Evolutionary conservation across 2,113 vertebrate species (phyloP).

Genomic region (Gnathochromis pfefferi): DNA sequence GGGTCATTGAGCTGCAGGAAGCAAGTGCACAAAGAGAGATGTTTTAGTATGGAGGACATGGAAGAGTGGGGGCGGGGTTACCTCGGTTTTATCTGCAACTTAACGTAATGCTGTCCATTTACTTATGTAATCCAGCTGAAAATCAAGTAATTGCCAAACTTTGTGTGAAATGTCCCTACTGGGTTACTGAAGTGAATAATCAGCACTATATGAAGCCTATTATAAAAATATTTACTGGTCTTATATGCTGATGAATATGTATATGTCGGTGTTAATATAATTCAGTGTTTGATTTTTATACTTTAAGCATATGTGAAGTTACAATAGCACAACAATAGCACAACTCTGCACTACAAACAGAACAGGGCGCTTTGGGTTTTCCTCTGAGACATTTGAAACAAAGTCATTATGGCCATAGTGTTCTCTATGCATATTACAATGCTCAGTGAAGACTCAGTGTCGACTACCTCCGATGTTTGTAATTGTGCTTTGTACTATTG

Average conservation of each 20-base stretch:
- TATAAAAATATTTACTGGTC: conserved; percentile 43
- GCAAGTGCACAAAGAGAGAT: conserved; percentile 7
- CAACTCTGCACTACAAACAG: conserved; percentile 41
- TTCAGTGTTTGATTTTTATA: conserved; percentile 43
- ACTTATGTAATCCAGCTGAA: conserved; percentile 46
- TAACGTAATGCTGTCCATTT: conserved; percentile 22
- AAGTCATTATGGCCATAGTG: conserved; percentile 43
- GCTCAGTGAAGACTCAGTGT: conserved; percentile 45
- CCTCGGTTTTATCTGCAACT: background rate
- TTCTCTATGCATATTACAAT: conserved; percentile 63
- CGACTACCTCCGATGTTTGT: conserved; percentile 65
- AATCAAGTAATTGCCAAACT: conserved; percentile 48
- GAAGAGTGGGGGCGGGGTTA: background rate
- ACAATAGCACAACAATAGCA: conserved; percentile 48
- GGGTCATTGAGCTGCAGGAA: background rate
- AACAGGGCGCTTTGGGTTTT: conserved; percentile 27
- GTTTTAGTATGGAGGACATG: background rate
- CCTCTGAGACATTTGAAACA: conserved; percentile 7
- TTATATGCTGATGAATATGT: conserved; percentile 30
- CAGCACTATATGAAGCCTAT: conserved; percentile 23
- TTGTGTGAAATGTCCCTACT: conserved; percentile 5
- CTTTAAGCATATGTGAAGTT: conserved; percentile 21
- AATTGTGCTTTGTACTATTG: conserved; percentile 53
- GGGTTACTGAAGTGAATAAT: conserved; percentile 48
- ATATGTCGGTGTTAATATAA: conserved; percentile 20